Conservation (phyloP, 1,140 invertebrate species). For the Bombyx mori region ASM3026992v2 NC_085111.1:13057501-13058000, state of each 20-base stretch:
- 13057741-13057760: background rate
- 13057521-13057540: slow-evolving; percentile 36
- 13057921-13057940: no score
- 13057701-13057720: slow-evolving; percentile 25
- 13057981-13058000: no score
- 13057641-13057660: slow-evolving; percentile 23
- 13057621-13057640: slow-evolving; percentile 12
- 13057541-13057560: slow-evolving; percentile 43
- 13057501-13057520: slow-evolving; percentile 34
- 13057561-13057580: slow-evolving; percentile 5
- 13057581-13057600: slow-evolving; percentile 22
- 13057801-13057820: no score
- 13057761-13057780: background rate
- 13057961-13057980: no score
- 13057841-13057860: no score
- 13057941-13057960: no score
- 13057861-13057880: no score
- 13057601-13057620: slow-evolving; percentile 18
- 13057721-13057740: slow-evolving; percentile 2
- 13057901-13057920: no score
- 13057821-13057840: no score
- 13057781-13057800: no score
- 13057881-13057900: no score
- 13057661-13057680: slow-evolving; percentile 24
- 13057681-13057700: slow-evolving; percentile 19